Percentiles rank a stretch among this genome's conserved stretches.
These are phyloP conservation scores for Perca fluviatilis DNA, from an alignment of 2,113 vertebrate species.

Conservation along the genomic window DNA sequence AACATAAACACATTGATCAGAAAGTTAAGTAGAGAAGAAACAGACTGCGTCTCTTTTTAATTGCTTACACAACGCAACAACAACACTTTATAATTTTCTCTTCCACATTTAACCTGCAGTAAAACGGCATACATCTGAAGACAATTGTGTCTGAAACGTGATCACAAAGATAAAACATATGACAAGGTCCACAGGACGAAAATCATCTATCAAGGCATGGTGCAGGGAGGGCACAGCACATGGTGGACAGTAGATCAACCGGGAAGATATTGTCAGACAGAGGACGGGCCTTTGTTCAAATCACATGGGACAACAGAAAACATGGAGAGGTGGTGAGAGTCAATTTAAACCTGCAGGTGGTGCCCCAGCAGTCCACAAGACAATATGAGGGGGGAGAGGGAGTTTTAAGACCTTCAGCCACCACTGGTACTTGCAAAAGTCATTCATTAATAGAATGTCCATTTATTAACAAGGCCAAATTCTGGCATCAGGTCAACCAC, in stretches of 20 bases:
- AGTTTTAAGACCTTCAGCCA: neutral
- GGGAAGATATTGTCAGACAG: neutral
- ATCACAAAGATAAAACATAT: neutral
- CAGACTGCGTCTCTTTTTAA: neutral
- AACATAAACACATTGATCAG: neutral
- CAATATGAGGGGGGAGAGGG: neutral
- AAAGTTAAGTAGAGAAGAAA: neutral
- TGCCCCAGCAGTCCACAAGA: neutral
- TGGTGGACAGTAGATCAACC: neutral
- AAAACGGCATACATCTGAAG: neutral
- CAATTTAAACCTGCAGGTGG: too few relatives aligned
- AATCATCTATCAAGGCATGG: neutral
- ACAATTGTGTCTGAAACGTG: neutral
- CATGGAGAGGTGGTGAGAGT: neutral
- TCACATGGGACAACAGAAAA: neutral
- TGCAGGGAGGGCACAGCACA: neutral
- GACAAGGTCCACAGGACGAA: neutral
- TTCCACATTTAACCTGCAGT: neutral
- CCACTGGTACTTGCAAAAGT: neutral
- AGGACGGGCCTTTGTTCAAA: neutral
- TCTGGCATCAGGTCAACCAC: neutral
- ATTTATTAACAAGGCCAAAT: neutral
- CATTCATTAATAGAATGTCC: neutral
- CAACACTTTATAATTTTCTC: neutral
- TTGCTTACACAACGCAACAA: neutral